Evolutionary conservation across 2,113 vertebrate species (phyloP).

Genomic region (Neolamprologus fasciatus): DNA sequence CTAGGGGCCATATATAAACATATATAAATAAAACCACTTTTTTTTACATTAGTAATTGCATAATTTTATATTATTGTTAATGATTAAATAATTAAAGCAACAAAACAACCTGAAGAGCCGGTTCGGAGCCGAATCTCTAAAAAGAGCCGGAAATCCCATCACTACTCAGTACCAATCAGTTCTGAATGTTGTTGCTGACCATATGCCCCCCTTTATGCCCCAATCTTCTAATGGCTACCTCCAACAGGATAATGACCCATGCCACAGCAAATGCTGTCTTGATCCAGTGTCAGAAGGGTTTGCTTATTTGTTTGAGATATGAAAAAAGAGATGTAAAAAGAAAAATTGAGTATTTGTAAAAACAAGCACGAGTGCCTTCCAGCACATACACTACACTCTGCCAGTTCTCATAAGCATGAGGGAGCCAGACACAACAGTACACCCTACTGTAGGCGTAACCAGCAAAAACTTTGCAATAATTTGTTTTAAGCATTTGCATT

Average conservation of each 20-base stretch:
- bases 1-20: no score
- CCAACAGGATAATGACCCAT: neutral
- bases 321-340: neutral
- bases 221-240: neutral
- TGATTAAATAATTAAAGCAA: no score
- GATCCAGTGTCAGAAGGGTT: neutral
- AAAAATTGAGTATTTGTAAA: neutral
- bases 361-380: neutral
- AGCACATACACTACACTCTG: neutral
- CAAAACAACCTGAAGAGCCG: no score
- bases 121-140: no score
- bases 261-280: neutral
- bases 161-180: neutral
- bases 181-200: neutral
- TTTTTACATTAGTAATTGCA: no score
- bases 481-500: neutral
- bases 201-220: neutral
- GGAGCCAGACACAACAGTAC: neutral
- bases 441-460: neutral
- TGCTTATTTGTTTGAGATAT: neutral
- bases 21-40: no score
- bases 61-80: no score
- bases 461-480: neutral
- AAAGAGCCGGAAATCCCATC: no score
- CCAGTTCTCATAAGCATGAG: neutral